phyloP scores from a whole-genome alignment of 2,113 vertebrate genomes.

The Macrotis lagotis region DNA sequence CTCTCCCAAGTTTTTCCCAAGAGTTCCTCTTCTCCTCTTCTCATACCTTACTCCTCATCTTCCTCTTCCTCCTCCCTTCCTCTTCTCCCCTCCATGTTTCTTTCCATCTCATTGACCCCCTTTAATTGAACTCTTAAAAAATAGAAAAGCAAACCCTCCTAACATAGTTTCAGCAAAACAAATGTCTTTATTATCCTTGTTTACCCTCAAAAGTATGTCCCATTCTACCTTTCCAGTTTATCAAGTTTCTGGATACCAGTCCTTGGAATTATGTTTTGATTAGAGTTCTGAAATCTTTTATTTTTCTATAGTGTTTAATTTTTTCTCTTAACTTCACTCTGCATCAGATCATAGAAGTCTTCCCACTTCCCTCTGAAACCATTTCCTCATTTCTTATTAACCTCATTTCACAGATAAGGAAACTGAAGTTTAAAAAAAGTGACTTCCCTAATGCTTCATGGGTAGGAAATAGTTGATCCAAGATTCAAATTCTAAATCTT shows the following conservation, averaged over 20 bases:
- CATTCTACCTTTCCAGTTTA: neutral
- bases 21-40: neutral
- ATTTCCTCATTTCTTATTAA: neutral
- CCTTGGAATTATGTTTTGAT: neutral
- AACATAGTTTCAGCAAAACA: neutral
- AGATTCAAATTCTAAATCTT: neutral
- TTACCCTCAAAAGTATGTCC: neutral
- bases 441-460: neutral
- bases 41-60: no score
- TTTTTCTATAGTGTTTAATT: neutral
- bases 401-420: neutral
- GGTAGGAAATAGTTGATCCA: neutral
- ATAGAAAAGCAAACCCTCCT: neutral
- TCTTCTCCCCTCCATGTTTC: neutral
- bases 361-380: neutral
- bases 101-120: neutral
- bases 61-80: fast-evolving
- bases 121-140: neutral
- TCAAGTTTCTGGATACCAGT: neutral
- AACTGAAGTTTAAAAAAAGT: neutral
- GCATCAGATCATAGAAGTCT: neutral
- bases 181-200: neutral
- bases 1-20: neutral
- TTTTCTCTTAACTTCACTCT: neutral
- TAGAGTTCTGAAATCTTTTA: neutral